phyloP scores from a whole-genome alignment of 2,888 invertebrate genomes.

The Eugnorisma glareosa region DNA sequence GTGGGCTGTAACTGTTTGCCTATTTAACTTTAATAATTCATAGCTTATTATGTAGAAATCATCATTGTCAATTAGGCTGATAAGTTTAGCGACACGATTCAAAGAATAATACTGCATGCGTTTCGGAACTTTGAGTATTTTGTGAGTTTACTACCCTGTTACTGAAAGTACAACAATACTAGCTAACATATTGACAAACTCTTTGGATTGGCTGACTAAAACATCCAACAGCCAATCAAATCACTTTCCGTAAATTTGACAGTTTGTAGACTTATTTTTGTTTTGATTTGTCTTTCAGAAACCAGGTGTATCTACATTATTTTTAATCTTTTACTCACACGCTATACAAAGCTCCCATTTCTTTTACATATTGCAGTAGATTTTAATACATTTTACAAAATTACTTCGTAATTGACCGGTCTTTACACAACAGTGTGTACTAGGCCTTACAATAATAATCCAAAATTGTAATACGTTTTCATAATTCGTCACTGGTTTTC shows the following conservation, averaged over 20 bases:
- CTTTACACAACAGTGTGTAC: slow-evolving; percentile 44
- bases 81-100: slow-evolving; percentile 32
- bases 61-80: slow-evolving; percentile 25
- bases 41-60: slow-evolving; percentile 39
- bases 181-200: neutral
- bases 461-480: slow-evolving; percentile 47
- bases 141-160: slow-evolving; percentile 2
- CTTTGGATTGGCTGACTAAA: neutral
- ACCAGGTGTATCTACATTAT: neutral
- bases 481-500: slow-evolving; percentile 54
- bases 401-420: slow-evolving; percentile 57
- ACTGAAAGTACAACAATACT: neutral
- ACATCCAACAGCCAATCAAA: slow-evolving; percentile 19
- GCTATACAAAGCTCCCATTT: slow-evolving; percentile 6
- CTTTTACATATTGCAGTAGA: slow-evolving; percentile 23
- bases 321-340: slow-evolving; percentile 1
- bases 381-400: slow-evolving; percentile 42
- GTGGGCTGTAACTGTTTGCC: slow-evolving; percentile 44
- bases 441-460: slow-evolving; percentile 53
- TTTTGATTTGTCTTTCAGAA: neutral
- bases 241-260: neutral
- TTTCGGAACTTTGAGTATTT: slow-evolving; percentile 20
- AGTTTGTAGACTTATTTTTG: neutral
- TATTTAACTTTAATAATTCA: slow-evolving; percentile 40
- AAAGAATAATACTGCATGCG: slow-evolving; percentile 7